Base-by-base conservation (phyloP, 2,888 invertebrate species). In the Apomyelois bistriatella region DNA sequence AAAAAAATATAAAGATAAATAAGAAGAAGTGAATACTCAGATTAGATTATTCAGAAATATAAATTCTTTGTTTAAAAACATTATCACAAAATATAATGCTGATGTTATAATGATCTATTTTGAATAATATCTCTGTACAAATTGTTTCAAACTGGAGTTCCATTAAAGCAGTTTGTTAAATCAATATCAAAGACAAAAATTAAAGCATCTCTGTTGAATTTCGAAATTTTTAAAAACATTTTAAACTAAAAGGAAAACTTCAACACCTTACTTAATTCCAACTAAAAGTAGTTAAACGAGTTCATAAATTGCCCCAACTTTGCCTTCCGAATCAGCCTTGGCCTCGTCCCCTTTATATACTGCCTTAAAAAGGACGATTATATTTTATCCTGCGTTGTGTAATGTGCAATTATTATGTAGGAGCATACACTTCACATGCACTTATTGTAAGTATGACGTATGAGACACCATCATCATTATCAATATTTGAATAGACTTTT, bases 321-420 rank as follows among this genome's bases (percentile, higher is more conserved):
- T 68, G 66, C 65, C 67, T 62, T 59, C 58, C 58, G 51, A 12
- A 58, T 10, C 22, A 42, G 55, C 71, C 72, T 65, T 72, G 68
- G 65, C 76, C 69, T 67, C 60, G 70, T 65, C 64, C 63, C 48
- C 55, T 58, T 65, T 63, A 59, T 61, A 59, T 61, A 66, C 58
- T 53, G 54, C 43, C 49, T 52, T 52, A 35, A 43, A 53, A 53
- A 47, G 41, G 49, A 57, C 57, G 55, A 49, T 53, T 57, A 54
- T 22, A 57, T 69, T 70, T 69, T 64, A 65, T 65, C 65, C 64
- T 56, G 52, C 58, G 56, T 66, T 69, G 62, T 65, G 62, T 62
- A 65, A 68, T 49, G 38, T 52, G 36, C 22, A 7, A 57, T 58
- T 58, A 53, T 32, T 40, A 40, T 38, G 12, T 48, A 32, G 32